Percentiles rank a stretch among this genome's conserved stretches.
phyloP scores from a whole-genome alignment of 1,140 invertebrate species.

The Plutomurus gul region DNA sequence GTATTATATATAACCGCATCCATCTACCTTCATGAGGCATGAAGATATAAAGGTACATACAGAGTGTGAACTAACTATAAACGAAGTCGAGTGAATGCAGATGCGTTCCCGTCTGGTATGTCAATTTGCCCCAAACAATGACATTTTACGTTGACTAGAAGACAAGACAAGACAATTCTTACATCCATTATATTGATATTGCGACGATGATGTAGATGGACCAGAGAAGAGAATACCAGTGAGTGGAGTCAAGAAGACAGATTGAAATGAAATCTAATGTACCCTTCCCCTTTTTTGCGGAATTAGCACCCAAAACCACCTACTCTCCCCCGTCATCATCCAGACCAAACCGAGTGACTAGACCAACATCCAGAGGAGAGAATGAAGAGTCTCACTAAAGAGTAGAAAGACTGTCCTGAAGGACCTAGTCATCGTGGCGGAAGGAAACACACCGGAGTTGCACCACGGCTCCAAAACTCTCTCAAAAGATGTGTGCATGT shows the following conservation, averaged over 20 bases:
- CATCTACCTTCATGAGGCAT: too few relatives aligned
- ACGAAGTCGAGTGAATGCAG: too few relatives aligned
- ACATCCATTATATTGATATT: neutral
- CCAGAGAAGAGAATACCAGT: neutral
- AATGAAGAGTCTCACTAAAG: constrained; percentile 36
- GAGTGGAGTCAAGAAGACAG: neutral
- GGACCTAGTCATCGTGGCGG: constrained; percentile 36
- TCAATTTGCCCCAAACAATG: too few relatives aligned
- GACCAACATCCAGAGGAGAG: constrained; percentile 46
- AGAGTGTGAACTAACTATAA: too few relatives aligned
- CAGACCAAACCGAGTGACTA: constrained; percentile 4
- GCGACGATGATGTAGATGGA: neutral
- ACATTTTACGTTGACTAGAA: too few relatives aligned
- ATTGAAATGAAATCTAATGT: constrained; percentile 39
- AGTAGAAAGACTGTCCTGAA: constrained; percentile 17
- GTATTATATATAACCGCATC: too few relatives aligned
- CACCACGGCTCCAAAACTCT: constrained; percentile 36
- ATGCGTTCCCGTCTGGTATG: too few relatives aligned
- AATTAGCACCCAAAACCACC: constrained; percentile 39
- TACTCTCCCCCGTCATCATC: constrained; percentile 36
- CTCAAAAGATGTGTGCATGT: constrained; percentile 37
- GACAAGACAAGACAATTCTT: neutral
- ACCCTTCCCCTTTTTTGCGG: constrained; percentile 34
- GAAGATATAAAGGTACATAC: too few relatives aligned
- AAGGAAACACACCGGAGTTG: constrained; percentile 35